Base-by-base conservation (phyloP, 2,113 vertebrate genomes). In the Brachyhypopomus gauderio region DNA sequence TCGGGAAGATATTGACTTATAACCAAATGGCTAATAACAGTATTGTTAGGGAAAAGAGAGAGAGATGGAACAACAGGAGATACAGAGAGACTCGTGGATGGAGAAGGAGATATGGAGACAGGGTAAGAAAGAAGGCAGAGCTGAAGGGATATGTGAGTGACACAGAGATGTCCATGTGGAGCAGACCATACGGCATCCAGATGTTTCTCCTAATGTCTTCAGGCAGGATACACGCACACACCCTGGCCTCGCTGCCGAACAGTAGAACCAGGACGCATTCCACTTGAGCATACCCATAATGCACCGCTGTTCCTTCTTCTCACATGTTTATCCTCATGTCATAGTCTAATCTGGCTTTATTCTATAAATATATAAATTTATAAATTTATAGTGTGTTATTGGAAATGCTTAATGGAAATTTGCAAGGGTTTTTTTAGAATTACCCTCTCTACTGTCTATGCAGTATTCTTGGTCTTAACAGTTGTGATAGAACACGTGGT, bases 101-200 rank as follows among this genome's bases (percentile, higher is more conserved):
- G 67, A 72, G 36, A 55, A 71, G 38, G 74, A 41, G 66, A 71
- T 48, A 41, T 25, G 19, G 22, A 14, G 25, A 25, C 20, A 34
- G 67, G 41, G 34, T 9, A 34, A 25, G 30, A 52, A 71, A 72
- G 27, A 38, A 78, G 23, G 25, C 30, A 34, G 62, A 77, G 55
- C 67, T 60, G 78, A 83, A 77, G 34, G 17, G 70, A 66, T 77
- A n/a, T 71, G 69, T 77, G 67, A 64, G 67, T 60, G 55, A 73
- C 52, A 56, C 45, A 6, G 4, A 34, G 63, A 36, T 62, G 71
- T 55, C 70, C 72, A 60, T 48, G 85, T 63, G 34, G 72, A 17
- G 45, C 82, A 79, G 82, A 69, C 85, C 87, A 87, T 88, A 85
- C 41, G 20, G 77, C 88, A 78, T 83, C 82, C 91, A 93, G 89